phyloP scores from a whole-genome alignment of 2,113 vertebrate genomes.

The Xenopus laevis region DNA sequence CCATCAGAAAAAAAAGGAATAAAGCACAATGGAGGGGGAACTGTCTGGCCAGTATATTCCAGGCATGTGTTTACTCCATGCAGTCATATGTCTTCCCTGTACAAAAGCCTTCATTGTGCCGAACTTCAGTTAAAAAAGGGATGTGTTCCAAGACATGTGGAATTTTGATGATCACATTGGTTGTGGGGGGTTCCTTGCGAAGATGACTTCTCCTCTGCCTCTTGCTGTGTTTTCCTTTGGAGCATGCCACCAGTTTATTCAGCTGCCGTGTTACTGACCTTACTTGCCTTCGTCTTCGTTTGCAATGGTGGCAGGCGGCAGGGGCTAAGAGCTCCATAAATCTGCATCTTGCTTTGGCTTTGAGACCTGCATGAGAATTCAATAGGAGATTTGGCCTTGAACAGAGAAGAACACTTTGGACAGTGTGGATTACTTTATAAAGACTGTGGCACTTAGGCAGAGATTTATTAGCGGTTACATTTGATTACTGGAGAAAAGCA shows the following conservation, averaged over 20 bases:
- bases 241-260: conserved; percentile 51
- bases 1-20: too few species aligned
- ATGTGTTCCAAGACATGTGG: conserved; percentile 59
- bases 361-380: too few species aligned
- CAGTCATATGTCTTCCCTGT: conserved; percentile 66
- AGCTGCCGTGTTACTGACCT: conserved; percentile 40
- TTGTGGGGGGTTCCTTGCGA: conserved; percentile 52
- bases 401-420: too few species aligned
- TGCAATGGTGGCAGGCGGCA: background rate
- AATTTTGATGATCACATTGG: conserved; percentile 52
- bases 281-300: conserved; percentile 22
- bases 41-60: conserved; percentile 46
- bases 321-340: conserved; percentile 1
- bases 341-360: background rate
- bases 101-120: conserved; percentile 67
- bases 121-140: conserved; percentile 63
- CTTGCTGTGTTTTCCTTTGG: background rate
- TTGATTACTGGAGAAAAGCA: too few species aligned
- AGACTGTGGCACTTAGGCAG: too few species aligned
- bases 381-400: too few species aligned
- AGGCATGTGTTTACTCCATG: conserved; percentile 73
- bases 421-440: too few species aligned
- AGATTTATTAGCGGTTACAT: too few species aligned
- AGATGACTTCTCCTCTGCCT: conserved; percentile 19
- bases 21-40: too few species aligned